These are phyloP conservation scores for Octopus sinensis DNA, from an alignment of 1,140 invertebrate genomes.

Conservation along the genomic window DNA sequence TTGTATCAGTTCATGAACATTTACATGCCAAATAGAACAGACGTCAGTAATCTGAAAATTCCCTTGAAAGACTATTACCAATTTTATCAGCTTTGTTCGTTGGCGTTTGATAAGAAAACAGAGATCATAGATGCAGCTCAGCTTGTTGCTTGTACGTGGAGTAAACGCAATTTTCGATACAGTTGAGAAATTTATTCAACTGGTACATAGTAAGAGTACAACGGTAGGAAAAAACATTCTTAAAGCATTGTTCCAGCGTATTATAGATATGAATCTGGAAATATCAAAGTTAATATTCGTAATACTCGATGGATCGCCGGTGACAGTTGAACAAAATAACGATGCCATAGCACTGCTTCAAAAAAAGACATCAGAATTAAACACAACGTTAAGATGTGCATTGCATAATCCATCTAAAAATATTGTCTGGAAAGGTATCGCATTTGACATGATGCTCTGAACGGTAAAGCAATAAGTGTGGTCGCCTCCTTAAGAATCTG, in stretches of 20 bases:
- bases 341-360: background rate
- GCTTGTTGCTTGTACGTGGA: slow-evolving; percentile 1
- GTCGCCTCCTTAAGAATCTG: background rate
- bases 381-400: background rate
- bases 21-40: background rate
- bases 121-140: slow-evolving; percentile 3
- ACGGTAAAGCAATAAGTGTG: background rate
- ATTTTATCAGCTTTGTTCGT: background rate
- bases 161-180: background rate
- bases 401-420: background rate
- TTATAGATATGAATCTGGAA: too few relatives aligned
- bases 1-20: background rate
- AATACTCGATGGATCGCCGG: background rate
- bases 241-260: background rate
- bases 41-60: slow-evolving; percentile 5
- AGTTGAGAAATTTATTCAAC: background rate
- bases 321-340: background rate
- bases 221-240: slow-evolving; percentile 1
- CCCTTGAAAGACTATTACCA: background rate
- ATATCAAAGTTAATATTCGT: background rate
- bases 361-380: background rate
- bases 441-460: background rate
- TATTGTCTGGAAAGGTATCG: background rate
- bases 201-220: background rate
- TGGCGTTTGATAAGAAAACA: background rate